Evolutionary conservation across 2,888 invertebrate species (phyloP), one percentile per base, ranked within the genome.

Genomic region (Odontocolon sp.): DNA sequence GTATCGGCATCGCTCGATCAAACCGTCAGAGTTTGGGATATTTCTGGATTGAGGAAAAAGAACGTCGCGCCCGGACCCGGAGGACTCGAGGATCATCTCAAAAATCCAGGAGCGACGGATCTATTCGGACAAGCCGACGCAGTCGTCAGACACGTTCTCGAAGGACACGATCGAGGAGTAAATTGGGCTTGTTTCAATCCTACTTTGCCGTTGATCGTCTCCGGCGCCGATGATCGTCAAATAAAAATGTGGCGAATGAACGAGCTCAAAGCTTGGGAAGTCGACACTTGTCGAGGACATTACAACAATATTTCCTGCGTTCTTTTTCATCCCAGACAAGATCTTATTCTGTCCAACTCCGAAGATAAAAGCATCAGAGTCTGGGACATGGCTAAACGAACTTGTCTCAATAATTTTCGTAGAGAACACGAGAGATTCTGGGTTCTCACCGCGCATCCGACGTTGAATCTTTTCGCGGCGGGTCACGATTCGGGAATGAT

Each of bases 131-230:
- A 96, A 91, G 97, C 97, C 0, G 99, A 99, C 91, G 98, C 97
- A 1, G 95, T 97, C 0, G 97, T 97, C 0, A 96, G 97, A 83
- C 97, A 97, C 88, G 97, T 97, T 4, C 89, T 97, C 36, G 97
- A 97, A 88, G 97, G 97, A 0, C 98, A 99, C 88, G 98, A 98
- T 91, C 94, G 99, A 56, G 99, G 99, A 8, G 99, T 99, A 0
- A 99, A 99, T 92, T 99, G 99, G 99, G 99, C 98, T 0, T 94
- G 96, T 45, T 99, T 99, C 92, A 99, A 99, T 90, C 98, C 98
- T 1, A 95, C 95, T 0, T 92, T 99, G 83, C 99, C 99, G 0
- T 92, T 99, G 38, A 97, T 99, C 82, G 98, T 97, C 0, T 99
- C 99, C 0, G 99, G 98, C 0, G 99, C 99, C n/a, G 99, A 99